Base-by-base conservation (phyloP, 2,113 vertebrate species). In the Sander vitreus region DNA sequence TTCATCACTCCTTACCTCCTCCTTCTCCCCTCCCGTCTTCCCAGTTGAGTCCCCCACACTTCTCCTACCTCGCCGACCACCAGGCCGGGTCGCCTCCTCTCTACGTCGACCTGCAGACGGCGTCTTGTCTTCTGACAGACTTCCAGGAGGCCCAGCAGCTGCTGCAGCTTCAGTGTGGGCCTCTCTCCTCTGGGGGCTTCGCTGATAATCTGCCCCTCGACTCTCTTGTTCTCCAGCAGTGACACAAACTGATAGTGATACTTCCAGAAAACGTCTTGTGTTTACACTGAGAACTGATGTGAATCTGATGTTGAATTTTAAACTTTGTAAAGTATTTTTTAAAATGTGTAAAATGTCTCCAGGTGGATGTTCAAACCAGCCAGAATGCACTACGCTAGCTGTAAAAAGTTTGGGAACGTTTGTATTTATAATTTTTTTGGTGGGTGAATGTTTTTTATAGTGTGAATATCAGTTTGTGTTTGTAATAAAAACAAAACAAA, bases 91-190 rank as follows among this genome's bases (percentile, higher is more conserved):
- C 70, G 0, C 72, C 63, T 0, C 76, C 76, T 0, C 81, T 84
- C 43, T 89, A 79, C 14, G 3, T 13, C 0, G 63, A 87, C 65
- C 80, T 87, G 69, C 86, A 88, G 69, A 55, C 50, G 6, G 25
- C 73, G 6, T 33, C 69, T 2, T 51, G 83, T 12, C 59, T 55
- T 2, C 73, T 47, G 27, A 54, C 54, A 2, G 80, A 80, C 48
- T 68, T 87, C 13, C 88, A 80, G 80, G 59, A 81, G 55, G 57
- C 63, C 48, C 71, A 64, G 27, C 71, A 76, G 76, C 77, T 50
- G 43, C 86, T 54, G 64, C 75, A 83, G 55, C 55, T 63, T 59
- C 85, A 86, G 80, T 48, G 54, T 8, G 73, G 80, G 73, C 10
- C 58, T 19, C 60, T 68, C 1, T 83, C 85, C 57, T 57, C 12